These are phyloP conservation scores for Pachyramphus minor DNA, from an alignment of 2,113 vertebrate genomes.

Conservation along the genomic window DNA sequence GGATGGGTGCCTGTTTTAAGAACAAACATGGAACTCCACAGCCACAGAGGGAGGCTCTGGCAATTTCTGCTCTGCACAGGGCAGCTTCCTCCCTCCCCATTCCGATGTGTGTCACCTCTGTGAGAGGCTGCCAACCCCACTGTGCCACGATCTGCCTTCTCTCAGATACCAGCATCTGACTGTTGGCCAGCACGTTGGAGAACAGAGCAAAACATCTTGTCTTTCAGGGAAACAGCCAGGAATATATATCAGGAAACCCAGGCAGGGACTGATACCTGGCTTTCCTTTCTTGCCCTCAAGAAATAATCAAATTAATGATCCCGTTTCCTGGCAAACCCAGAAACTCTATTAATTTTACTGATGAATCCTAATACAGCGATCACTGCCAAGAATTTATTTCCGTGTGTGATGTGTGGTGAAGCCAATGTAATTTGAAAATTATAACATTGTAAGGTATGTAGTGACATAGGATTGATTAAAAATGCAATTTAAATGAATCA, in stretches of 20 bases:
- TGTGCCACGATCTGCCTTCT: rapidly evolving
- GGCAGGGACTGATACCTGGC: neutral
- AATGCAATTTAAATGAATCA: constrained; percentile 50
- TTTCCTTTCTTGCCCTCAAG: neutral
- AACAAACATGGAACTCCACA: neutral
- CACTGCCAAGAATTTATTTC: constrained; percentile 49
- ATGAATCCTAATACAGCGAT: constrained; percentile 37
- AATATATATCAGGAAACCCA: neutral
- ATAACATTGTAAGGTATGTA: constrained; percentile 27
- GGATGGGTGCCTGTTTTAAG: neutral
- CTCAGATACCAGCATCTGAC: rapidly evolving
- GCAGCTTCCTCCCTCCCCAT: neutral
- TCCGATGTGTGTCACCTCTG: rapidly evolving
- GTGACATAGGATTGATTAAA: constrained; percentile 69
- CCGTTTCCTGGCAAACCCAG: constrained; percentile 20
- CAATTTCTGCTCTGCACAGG: rapidly evolving
- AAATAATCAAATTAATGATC: constrained; percentile 47
- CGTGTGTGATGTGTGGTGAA: constrained; percentile 20
- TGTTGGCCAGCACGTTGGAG: rapidly evolving
- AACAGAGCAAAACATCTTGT: neutral
- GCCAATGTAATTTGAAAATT: constrained; percentile 68
- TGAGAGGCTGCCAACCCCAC: neutral
- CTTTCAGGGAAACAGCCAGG: neutral
- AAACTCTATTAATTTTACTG: constrained; percentile 54
- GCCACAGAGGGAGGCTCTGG: neutral